phyloP scores from a whole-genome alignment of 2,797 vertebrate species.

The Oceanodroma leucorhoa region DNA sequence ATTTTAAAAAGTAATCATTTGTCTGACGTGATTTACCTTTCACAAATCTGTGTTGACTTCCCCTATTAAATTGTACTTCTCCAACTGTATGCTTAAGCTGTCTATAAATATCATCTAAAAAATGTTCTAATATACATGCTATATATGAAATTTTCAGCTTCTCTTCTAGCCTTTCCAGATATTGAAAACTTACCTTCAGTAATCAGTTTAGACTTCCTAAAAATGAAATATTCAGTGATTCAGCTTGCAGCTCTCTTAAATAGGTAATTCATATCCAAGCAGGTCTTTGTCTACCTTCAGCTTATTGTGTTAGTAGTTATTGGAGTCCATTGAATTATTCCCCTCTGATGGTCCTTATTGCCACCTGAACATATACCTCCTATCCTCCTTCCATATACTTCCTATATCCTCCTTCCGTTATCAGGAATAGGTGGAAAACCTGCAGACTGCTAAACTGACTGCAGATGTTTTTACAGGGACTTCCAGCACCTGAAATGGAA shows the following conservation, averaged over 20 bases:
- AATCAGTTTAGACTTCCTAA: conserved; percentile 45
- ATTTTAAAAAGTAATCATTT: conserved; percentile 76
- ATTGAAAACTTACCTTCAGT: conserved; percentile 49
- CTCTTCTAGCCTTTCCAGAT: conserved; percentile 50
- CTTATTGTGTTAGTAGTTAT: background rate
- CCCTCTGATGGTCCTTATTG: background rate
- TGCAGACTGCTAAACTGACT: background rate
- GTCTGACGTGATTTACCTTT: conserved; percentile 73
- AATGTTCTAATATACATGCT: conserved; percentile 76
- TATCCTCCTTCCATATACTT: rapidly evolving
- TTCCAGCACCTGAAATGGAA: background rate
- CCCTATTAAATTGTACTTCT: conserved; percentile 75
- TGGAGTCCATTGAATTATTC: background rate
- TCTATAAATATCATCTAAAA: conserved; percentile 78
- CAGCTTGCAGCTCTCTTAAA: background rate
- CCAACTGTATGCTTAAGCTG: conserved; percentile 74
- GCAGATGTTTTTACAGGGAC: background rate
- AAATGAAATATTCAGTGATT: conserved; percentile 35
- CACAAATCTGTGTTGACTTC: conserved; percentile 78
- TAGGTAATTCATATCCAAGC: background rate
- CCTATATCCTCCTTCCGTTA: rapidly evolving
- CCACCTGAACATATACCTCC: background rate
- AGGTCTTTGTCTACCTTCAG: background rate
- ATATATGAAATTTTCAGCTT: conserved; percentile 66
- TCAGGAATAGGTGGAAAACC: background rate